Conservation (phyloP, 2,888 invertebrate genomes). For the Drosophila paracracens region DNA sequence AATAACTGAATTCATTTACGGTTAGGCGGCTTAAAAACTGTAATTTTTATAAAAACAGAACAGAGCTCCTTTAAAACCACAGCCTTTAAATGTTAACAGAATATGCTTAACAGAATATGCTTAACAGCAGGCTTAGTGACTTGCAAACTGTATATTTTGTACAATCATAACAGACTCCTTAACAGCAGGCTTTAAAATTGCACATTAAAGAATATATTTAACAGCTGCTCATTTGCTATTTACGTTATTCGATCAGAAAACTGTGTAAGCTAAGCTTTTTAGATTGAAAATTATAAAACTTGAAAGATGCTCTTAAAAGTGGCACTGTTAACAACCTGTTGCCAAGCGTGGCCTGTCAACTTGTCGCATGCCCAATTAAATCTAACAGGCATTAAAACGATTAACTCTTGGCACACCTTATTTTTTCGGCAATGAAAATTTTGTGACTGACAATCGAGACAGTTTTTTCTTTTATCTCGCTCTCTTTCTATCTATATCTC, state of each 20-base stretch:
- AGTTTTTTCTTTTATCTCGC: neutral
- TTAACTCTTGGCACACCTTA: constrained; percentile 34
- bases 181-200: neutral
- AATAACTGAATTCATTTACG: no score
- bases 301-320: neutral
- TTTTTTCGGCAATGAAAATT: constrained; percentile 39
- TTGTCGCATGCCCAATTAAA: constrained; percentile 17
- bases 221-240: neutral
- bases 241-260: neutral
- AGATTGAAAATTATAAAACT: neutral
- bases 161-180: neutral
- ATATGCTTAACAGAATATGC: no score
- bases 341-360: constrained; percentile 8
- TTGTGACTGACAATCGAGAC: constrained; percentile 9
- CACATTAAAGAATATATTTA: neutral
- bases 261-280: neutral
- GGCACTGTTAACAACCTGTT: neutral
- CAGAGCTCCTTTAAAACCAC: neutral
- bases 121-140: no score
- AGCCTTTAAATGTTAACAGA: neutral
- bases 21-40: neutral
- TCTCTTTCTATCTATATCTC: neutral
- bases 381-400: constrained; percentile 17
- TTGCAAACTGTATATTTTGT: no score
- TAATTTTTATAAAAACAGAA: neutral